Evolutionary conservation across 2,113 vertebrate species (phyloP).

Genomic region (Embiotoca jacksoni): DNA sequence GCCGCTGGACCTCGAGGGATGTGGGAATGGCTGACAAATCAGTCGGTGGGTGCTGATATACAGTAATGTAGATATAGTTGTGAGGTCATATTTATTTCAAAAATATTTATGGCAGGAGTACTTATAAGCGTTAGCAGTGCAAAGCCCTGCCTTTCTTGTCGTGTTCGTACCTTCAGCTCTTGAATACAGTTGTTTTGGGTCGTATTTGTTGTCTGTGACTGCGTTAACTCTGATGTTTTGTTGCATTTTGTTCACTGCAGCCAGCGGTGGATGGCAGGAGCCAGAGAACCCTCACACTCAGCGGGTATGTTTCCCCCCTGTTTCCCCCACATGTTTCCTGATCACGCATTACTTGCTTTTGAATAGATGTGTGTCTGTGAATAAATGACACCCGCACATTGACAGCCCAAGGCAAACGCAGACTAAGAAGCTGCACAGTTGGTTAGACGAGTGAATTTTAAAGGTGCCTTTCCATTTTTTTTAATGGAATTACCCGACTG

Average conservation of each 20-base stretch:
- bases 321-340: conserved; percentile 72
- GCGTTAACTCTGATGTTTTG: neutral
- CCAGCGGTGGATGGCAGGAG: conserved; percentile 98
- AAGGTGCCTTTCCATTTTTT: neutral
- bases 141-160: neutral
- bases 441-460: neutral
- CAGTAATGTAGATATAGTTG: neutral
- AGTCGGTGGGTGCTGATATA: conserved; percentile 87
- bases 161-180: neutral
- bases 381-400: conserved; percentile 1
- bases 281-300: conserved; percentile 95
- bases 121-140: neutral
- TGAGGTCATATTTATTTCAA: neutral
- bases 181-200: neutral
- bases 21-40: conserved; percentile 99
- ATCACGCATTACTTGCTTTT: conserved; percentile 32
- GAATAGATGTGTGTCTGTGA: conserved; percentile 15
- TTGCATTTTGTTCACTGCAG: conserved; percentile 79
- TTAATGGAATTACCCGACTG: neutral
- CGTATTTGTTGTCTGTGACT: neutral
- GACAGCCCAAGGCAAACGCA: neutral
- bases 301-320: conserved; percentile 85
- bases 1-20: conserved; percentile 98
- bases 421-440: neutral
- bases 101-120: too few species aligned